These are phyloP conservation scores for Mirza zaza DNA, from an alignment of 2,113 vertebrate genomes.

Conservation along the genomic window DNA sequence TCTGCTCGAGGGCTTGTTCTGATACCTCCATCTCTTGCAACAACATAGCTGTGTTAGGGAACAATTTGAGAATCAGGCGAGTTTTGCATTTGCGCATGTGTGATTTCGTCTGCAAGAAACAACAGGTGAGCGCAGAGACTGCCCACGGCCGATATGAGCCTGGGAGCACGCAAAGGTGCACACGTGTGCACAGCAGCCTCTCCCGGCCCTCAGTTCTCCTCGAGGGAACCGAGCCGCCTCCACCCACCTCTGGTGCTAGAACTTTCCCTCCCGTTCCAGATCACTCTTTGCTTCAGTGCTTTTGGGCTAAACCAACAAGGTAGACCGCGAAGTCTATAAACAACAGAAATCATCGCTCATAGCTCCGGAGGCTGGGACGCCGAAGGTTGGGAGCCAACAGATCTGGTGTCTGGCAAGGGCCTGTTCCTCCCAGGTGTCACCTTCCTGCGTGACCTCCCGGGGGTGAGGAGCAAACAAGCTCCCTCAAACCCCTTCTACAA, in stretches of 20 bases:
- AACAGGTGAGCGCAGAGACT: not conserved
- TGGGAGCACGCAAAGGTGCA: rapidly evolving
- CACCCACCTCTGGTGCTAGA: not conserved
- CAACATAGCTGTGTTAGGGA: not conserved
- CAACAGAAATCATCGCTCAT: not conserved
- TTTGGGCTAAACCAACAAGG: not conserved
- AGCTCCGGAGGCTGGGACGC: not conserved
- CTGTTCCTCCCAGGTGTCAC: not conserved
- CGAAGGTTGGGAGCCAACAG: too few species aligned
- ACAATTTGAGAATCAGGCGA: not conserved
- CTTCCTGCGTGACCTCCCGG: not conserved
- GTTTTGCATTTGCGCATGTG: not conserved
- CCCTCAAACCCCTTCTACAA: too few species aligned
- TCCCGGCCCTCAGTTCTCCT: rapidly evolving
- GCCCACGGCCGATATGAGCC: rapidly evolving
- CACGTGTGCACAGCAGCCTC: rapidly evolving
- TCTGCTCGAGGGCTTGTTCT: not conserved
- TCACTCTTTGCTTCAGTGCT: not conserved
- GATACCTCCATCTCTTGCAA: not conserved
- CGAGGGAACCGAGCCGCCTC: not conserved
- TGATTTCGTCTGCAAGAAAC: not conserved
- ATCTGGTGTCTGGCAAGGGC: not conserved
- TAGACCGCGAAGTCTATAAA: not conserved
- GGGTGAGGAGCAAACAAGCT: too few species aligned
- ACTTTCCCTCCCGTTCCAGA: not conserved